Conservation (phyloP, 2,888 invertebrate genomes). For the Diarsia dahlii region DNA sequence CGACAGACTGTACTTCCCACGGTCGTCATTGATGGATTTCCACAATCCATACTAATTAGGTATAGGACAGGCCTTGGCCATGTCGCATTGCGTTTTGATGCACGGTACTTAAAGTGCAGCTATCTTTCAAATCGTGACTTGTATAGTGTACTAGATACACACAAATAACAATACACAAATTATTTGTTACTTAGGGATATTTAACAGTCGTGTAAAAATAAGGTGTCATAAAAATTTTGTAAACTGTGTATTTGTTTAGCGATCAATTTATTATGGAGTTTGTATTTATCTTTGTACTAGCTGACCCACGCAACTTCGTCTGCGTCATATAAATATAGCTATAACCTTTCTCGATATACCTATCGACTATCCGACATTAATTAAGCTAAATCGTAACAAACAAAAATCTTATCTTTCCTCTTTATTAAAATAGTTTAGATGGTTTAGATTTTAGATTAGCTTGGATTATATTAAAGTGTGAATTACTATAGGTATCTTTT, state of each 20-base stretch:
- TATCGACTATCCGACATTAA: too few species aligned
- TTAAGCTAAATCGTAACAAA: too few species aligned
- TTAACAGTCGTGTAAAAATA: neutral
- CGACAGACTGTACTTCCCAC: slow-evolving; percentile 31
- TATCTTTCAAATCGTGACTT: slow-evolving; percentile 21
- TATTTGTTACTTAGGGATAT: neutral
- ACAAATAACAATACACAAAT: neutral
- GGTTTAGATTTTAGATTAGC: too few species aligned
- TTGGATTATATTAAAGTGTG: too few species aligned
- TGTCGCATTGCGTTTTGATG: slow-evolving; percentile 4
- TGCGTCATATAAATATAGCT: too few species aligned
- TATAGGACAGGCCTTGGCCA: slow-evolving; percentile 3
- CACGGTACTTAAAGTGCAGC: neutral
- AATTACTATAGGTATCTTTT: too few species aligned
- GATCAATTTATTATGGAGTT: neutral
- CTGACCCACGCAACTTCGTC: too few species aligned
- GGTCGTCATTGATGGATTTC: slow-evolving; percentile 19
- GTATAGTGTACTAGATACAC: neutral
- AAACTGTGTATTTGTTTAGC: neutral
- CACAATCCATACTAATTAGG: slow-evolving; percentile 4
- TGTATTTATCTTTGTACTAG: neutral
- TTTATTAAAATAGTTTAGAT: too few species aligned
- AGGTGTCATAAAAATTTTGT: neutral
- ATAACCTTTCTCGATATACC: too few species aligned
- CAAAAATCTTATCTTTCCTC: too few species aligned